Percentiles rank a stretch among this genome's conserved stretches.
Evolutionary conservation across 2,113 vertebrate species (phyloP).

Genomic region (Perccottus glenii): DNA sequence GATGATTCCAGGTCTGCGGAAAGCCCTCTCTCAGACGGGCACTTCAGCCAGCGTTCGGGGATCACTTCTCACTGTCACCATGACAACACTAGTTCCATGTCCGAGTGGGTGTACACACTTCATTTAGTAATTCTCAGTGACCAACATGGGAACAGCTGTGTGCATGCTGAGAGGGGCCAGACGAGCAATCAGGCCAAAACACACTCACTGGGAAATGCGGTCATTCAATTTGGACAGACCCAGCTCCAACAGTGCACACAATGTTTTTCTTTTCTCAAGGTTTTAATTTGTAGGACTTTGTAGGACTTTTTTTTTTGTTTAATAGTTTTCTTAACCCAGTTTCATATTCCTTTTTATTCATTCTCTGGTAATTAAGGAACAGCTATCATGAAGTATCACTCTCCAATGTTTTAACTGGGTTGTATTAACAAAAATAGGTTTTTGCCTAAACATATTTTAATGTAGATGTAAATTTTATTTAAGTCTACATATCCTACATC

Average conservation of each 20-base stretch:
- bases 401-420: no score
- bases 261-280: not conserved
- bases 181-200: slow-evolving; percentile 60
- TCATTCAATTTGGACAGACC: slow-evolving; percentile 36
- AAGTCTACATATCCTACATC: no score
- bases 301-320: no score
- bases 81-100: slow-evolving; percentile 79
- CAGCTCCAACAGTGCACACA: slow-evolving; percentile 4
- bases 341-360: not conserved
- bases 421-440: no score
- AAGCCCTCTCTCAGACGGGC: slow-evolving; percentile 40
- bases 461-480: no score
- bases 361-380: no score
- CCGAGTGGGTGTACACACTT: slow-evolving; percentile 74
- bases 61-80: slow-evolving; percentile 76
- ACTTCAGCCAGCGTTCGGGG: slow-evolving; percentile 52
- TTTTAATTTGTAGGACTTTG: not conserved
- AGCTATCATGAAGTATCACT: no score
- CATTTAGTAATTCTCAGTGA: slow-evolving; percentile 73
- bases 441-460: no score
- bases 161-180: slow-evolving; percentile 65
- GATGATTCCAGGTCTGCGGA: slow-evolving; percentile 60
- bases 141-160: slow-evolving; percentile 65
- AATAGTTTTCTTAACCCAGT: not conserved
- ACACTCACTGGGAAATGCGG: slow-evolving; percentile 55